Conservation (phyloP, 2,113 vertebrate genomes). For the Notarius lentiginosus region DNA sequence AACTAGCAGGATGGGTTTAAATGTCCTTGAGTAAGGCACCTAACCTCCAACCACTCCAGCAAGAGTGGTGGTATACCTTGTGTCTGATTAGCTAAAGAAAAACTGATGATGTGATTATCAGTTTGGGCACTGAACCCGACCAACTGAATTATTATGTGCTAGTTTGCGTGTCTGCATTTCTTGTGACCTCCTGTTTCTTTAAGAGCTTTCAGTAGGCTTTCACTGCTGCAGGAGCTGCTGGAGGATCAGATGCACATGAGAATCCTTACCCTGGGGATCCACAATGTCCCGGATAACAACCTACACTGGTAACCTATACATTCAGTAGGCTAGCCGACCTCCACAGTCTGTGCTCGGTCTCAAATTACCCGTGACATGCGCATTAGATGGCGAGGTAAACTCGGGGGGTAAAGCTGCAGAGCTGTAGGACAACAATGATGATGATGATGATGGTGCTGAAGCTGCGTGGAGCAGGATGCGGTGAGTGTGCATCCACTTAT, state of each 20-base stretch:
- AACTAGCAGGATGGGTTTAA: too few species aligned
- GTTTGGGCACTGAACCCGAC: too few species aligned
- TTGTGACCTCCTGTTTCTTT: background rate
- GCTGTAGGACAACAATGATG: background rate
- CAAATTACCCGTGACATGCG: conserved; percentile 21
- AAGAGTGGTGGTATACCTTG: too few species aligned
- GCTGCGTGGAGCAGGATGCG: conserved; percentile 17
- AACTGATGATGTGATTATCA: too few species aligned
- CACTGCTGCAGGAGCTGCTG: background rate
- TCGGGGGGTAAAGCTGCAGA: background rate
- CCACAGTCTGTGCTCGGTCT: conserved; percentile 1
- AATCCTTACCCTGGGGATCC: background rate
- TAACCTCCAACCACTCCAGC: too few species aligned
- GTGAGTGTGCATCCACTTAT: background rate
- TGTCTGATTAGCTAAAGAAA: too few species aligned
- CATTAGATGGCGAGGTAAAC: background rate
- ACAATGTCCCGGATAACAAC: background rate
- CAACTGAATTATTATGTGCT: background rate
- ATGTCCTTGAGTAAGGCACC: too few species aligned
- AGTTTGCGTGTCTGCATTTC: background rate
- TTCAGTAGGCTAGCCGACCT: background rate
- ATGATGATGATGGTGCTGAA: conserved; percentile 11
- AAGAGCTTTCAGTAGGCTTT: background rate
- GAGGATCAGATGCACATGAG: background rate
- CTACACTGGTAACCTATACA: background rate